Evolutionary conservation across 2,888 invertebrate genomes (phyloP).

Genomic region (Morinoia aosen): DNA sequence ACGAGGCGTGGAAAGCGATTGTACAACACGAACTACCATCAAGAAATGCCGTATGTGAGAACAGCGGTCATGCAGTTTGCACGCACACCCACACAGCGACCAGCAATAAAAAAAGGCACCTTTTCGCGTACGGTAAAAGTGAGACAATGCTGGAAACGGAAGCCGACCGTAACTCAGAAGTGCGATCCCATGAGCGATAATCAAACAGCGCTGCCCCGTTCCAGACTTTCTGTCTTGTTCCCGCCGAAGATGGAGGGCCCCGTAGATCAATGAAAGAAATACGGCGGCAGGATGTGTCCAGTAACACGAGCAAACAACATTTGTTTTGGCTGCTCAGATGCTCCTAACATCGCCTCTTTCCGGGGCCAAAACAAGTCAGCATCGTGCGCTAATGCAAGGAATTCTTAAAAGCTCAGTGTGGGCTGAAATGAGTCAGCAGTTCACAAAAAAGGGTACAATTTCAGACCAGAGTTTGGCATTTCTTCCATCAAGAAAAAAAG

Average conservation of each 20-base stretch:
- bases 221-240: conserved; percentile 30
- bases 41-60: not conserved
- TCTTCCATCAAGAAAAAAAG: not conserved
- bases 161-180: not conserved
- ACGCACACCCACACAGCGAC: not conserved
- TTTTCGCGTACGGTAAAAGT: not conserved
- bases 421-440: not conserved
- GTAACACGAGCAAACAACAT: conserved; percentile 50
- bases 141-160: not conserved
- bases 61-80: not conserved
- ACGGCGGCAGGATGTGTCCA: conserved; percentile 7
- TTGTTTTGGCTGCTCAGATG: conserved; percentile 30
- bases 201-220: conserved; percentile 6
- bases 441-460: not conserved
- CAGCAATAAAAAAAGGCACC: not conserved
- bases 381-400: not conserved
- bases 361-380: not conserved
- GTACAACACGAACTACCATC: not conserved
- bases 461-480: not conserved
- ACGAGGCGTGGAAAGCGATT: too few species aligned
- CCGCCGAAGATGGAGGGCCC: not conserved
- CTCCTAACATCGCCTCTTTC: not conserved
- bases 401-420: not conserved
- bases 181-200: not conserved
- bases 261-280: conserved; percentile 43